These are phyloP conservation scores for Capreolus pygargus DNA, from an alignment of 2,113 vertebrate species.

Conservation along the genomic window DNA sequence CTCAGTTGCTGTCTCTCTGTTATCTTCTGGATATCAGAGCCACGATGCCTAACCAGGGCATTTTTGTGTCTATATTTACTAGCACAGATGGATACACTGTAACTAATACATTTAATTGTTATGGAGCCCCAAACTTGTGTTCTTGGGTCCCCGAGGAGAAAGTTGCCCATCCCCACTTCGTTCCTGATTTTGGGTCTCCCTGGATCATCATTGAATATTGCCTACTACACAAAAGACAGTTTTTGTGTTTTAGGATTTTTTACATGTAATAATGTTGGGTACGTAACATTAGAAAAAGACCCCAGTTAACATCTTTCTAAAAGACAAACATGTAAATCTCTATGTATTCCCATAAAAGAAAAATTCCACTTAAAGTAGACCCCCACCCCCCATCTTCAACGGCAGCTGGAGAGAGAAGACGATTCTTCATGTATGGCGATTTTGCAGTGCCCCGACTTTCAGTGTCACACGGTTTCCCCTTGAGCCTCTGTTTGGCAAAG, in stretches of 20 bases:
- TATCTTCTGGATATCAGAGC: not conserved
- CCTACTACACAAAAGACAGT: not conserved
- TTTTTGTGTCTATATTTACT: not conserved
- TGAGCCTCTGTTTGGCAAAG: not conserved
- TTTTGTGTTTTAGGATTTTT: not conserved
- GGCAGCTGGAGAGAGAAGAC: not conserved
- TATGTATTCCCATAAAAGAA: not conserved
- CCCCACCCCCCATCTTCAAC: too few species aligned
- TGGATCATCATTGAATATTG: not conserved
- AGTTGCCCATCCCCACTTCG: not conserved
- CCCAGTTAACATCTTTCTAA: not conserved
- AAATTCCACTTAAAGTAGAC: not conserved
- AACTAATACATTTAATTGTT: not conserved
- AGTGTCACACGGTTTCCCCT: not conserved
- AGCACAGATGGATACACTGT: not conserved
- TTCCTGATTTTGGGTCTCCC: not conserved
- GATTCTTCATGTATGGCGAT: not conserved
- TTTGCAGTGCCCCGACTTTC: not conserved
- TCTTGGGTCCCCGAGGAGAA: not conserved
- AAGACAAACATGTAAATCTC: not conserved
- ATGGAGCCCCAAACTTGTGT: not conserved
- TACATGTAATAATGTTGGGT: not conserved
- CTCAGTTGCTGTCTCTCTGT: not conserved
- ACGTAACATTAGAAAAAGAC: not conserved
- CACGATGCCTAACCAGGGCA: not conserved